Evolutionary conservation across 2,888 invertebrate species (phyloP), one percentile per base, ranked within the genome.

Genomic region (Emesis furor): DNA sequence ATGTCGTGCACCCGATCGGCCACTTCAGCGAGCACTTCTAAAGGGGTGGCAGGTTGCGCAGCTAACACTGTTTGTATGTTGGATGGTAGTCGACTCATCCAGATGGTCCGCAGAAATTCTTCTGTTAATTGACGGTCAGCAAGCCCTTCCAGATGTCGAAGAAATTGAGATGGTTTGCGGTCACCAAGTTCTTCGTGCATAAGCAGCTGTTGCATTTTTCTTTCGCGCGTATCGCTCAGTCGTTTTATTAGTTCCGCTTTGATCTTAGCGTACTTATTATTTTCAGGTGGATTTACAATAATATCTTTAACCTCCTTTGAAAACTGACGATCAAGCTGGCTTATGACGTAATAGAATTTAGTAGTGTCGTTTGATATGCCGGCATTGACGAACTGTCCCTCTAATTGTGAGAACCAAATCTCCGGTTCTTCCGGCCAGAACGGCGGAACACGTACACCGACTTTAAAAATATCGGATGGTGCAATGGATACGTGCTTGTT

Each of bases 351-450:
- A 12, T 65, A 65, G 5, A 65, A 24, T 30, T 65, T 65, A 0
- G 62, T 65, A 7, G 8, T 78, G 74, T 8, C 89, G 92, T 93
- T 92, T 8, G 62, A 62, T 62, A 62, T 62, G 0, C 62, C 62
- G 3, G 62, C 62, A 10, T 62, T 62, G 7, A 30, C 62, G 10
- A 62, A 62, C 10, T 62, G 62, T 4, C 62, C 62, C 10, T 32
- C 32, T 32, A 65, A 30, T 65, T 65, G 62, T 1, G 14, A 65
- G 12, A 65, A 65, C 62, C 62, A 65, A 30, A 65, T 65, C 14
- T 65, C 62, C 3, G 62, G 32, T 32, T 65, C 62, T 14, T 65
- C 62, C 30, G 62, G 62, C 62, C 30, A 65, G 32, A 65, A 65
- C 10, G 62, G 62, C 2, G 32, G 62, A 12, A 65, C 30, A 30